A percentile compares a stretch with the other conserved stretches of the same genome.
phyloP scores from a whole-genome alignment of 2,113 vertebrate species.

The Peromyscus polionotus region DNA sequence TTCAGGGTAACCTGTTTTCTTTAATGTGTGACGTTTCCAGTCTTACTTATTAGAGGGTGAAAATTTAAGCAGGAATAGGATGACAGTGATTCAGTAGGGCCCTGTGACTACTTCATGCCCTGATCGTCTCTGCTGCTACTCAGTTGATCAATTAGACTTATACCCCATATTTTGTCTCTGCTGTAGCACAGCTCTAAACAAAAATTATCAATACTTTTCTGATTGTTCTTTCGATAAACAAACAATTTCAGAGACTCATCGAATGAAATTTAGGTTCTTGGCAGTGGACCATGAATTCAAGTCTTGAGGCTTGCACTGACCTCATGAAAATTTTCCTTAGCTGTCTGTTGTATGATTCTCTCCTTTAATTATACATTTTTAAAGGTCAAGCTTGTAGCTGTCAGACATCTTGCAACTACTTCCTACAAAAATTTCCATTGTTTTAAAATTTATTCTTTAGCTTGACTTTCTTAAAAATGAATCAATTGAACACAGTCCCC shows the following conservation, averaged over 20 bases:
- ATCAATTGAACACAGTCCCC: neutral
- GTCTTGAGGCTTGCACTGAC: neutral
- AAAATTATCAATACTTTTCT: neutral
- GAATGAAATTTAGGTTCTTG: neutral
- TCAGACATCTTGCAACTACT: neutral
- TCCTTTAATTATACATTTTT: neutral
- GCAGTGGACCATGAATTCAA: neutral
- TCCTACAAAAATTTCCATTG: neutral
- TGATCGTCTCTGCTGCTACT: neutral
- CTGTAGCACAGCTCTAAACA: neutral
- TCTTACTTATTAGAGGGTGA: neutral
- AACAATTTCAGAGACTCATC: neutral
- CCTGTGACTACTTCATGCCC: neutral
- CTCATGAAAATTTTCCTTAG: neutral
- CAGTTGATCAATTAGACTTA: neutral
- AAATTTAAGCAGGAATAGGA: no score
- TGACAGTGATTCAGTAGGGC: neutral
- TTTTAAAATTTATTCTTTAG: neutral
- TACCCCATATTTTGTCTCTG: neutral
- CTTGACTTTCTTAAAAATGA: neutral
- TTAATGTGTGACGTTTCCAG: accelerated
- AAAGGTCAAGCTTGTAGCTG: neutral
- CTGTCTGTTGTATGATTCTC: neutral
- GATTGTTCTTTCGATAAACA: neutral
- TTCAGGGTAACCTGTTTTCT: neutral